These are phyloP conservation scores for Heliconius sara DNA, from an alignment of 2,888 invertebrate species.

Conservation along the genomic window DNA sequence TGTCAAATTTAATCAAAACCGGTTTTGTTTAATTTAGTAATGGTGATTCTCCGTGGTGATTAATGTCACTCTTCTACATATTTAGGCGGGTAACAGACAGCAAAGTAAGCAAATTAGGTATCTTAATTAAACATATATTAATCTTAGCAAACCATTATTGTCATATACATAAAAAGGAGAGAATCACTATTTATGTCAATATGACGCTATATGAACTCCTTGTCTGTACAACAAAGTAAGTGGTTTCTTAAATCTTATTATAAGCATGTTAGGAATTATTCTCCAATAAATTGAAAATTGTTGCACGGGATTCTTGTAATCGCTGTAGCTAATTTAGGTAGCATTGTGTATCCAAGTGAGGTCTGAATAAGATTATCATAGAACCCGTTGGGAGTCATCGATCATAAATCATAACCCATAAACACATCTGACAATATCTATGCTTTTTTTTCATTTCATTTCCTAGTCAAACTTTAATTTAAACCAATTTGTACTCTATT, in stretches of 20 bases:
- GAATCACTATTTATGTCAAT: slow-evolving; percentile 44
- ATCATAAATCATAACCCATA: slow-evolving; percentile 84
- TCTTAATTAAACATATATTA: slow-evolving; percentile 68
- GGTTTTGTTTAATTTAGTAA: too few relatives aligned
- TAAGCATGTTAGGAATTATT: slow-evolving; percentile 31
- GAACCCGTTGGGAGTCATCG: slow-evolving; percentile 83
- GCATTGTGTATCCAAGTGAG: slow-evolving; percentile 80
- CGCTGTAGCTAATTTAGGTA: slow-evolving; percentile 83
- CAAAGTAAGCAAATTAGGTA: not conserved
- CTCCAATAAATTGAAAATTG: slow-evolving; percentile 14
- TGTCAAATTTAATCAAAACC: too few relatives aligned
- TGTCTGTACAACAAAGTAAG: slow-evolving; percentile 69
- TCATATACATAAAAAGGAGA: slow-evolving; percentile 36
- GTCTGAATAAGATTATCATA: slow-evolving; percentile 82
- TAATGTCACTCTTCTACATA: not conserved
- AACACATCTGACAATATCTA: slow-evolving; percentile 81
- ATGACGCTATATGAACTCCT: slow-evolving; percentile 49
- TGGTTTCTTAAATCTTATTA: slow-evolving; percentile 6
- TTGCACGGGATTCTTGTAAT: slow-evolving; percentile 57
- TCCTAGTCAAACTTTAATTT: slow-evolving; percentile 60
- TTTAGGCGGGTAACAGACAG: not conserved
- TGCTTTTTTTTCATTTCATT: slow-evolving; percentile 68
- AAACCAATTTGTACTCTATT: not conserved
- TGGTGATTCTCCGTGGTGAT: too few relatives aligned
- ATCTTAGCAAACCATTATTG: slow-evolving; percentile 54